These are phyloP conservation scores for Schizotus pectinicornis DNA, from an alignment of 2,888 invertebrate genomes.

Conservation along the genomic window DNA sequence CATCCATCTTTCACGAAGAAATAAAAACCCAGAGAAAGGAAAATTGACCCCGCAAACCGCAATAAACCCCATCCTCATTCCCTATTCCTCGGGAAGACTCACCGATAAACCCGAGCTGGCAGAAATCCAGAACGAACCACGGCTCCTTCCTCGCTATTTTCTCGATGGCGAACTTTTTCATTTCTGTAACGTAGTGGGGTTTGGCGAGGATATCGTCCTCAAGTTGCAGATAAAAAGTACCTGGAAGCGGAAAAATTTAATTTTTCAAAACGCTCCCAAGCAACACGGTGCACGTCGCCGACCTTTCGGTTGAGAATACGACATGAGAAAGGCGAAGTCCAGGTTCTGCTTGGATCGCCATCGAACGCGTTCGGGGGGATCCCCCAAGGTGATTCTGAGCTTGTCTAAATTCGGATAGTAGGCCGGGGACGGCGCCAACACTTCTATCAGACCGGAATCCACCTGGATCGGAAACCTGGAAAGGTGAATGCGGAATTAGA, in stretches of 20 bases:
- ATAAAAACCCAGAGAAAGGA: slow-evolving; percentile 11
- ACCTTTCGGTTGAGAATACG: slow-evolving; percentile 87
- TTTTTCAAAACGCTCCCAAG: neutral
- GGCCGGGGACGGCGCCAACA: slow-evolving; percentile 81
- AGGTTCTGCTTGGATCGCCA: slow-evolving; percentile 97
- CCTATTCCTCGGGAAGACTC: slow-evolving; percentile 29
- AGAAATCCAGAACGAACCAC: slow-evolving; percentile 94
- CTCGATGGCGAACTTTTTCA: slow-evolving; percentile 82
- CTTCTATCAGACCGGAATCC: slow-evolving; percentile 83
- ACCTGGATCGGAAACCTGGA: slow-evolving; percentile 77
- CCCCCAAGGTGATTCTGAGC: slow-evolving; percentile 81
- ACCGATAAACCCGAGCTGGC: slow-evolving; percentile 93
- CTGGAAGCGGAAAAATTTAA: slow-evolving; percentile 53
- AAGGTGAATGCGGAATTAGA: slow-evolving; percentile 30
- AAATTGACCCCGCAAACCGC: slow-evolving; percentile 15
- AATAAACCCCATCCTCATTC: slow-evolving; percentile 19
- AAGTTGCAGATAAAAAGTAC: slow-evolving; percentile 88
- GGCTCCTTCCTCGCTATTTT: slow-evolving; percentile 75
- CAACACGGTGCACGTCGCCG: slow-evolving; percentile 49
- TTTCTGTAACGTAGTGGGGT: slow-evolving; percentile 80
- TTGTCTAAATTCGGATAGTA: slow-evolving; percentile 89
- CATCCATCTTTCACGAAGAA: slow-evolving; percentile 25
- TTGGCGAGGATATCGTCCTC: slow-evolving; percentile 95
- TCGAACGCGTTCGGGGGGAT: slow-evolving; percentile 80
- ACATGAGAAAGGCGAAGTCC: slow-evolving; percentile 93